Conservation (phyloP, 2,113 vertebrate species). For the Emberiza fucata region DNA sequence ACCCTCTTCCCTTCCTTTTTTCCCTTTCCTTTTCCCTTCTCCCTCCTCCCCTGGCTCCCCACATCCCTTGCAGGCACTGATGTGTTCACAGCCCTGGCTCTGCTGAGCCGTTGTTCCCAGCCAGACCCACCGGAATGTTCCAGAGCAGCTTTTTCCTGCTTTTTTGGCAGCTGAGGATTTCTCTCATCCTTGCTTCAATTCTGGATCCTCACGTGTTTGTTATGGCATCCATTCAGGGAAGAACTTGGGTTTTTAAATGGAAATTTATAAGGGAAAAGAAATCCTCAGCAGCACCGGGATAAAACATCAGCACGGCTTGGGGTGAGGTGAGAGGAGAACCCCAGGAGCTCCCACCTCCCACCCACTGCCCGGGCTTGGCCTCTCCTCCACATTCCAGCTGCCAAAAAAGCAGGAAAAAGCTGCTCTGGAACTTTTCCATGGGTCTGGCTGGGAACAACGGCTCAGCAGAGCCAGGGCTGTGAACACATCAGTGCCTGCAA, state of each 20-base stretch:
- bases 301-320: fast-evolving
- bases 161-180: no score
- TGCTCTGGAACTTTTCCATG: not conserved
- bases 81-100: no score
- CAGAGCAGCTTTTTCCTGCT: no score
- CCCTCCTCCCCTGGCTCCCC: no score
- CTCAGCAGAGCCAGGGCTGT: not conserved
- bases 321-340: not conserved
- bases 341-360: no score
- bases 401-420: not conserved
- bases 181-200: no score
- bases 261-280: not conserved
- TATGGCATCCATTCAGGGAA: fast-evolving
- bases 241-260: not conserved
- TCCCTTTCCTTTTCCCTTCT: no score
- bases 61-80: no score
- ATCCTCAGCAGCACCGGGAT: not conserved
- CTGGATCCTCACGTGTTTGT: fast-evolving
- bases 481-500: not conserved
- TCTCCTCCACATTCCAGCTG: not conserved
- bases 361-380: not conserved
- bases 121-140: no score
- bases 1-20: no score
- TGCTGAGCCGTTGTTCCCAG: no score
- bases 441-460: fast-evolving